phyloP scores from a whole-genome alignment of 2,888 invertebrate species.

The Drosophila affinis region DNA sequence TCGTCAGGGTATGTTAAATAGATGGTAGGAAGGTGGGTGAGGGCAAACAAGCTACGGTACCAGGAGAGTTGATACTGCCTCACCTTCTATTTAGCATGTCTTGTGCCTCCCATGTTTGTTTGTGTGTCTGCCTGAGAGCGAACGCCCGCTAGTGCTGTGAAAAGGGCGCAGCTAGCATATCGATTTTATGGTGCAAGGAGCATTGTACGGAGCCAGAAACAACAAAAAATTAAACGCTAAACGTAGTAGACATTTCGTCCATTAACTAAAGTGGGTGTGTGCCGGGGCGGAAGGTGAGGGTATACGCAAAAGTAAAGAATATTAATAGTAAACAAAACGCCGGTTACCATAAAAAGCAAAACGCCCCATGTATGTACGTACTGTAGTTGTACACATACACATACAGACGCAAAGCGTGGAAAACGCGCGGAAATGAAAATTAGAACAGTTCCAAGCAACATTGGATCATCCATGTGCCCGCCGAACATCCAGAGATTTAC shows the following conservation, averaged over 20 bases:
- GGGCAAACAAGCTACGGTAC: background rate
- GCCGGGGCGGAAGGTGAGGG: background rate
- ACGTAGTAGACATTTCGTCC: conserved; percentile 37
- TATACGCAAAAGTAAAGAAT: conserved; percentile 12
- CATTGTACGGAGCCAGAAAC: conserved; percentile 44
- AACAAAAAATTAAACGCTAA: conserved; percentile 38
- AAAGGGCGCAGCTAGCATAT: conserved; percentile 73
- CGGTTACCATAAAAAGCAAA: conserved; percentile 48
- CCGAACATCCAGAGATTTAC: background rate
- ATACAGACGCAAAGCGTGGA: background rate
- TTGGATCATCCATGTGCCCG: background rate
- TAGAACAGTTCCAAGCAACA: conserved; percentile 54
- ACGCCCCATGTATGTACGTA: background rate
- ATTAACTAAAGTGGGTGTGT: background rate
- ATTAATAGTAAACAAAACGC: conserved; percentile 56
- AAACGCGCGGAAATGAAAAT: conserved; percentile 66
- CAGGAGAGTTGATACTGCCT: background rate
- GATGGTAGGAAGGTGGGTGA: background rate
- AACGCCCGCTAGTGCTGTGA: conserved; percentile 55
- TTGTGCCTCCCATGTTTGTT: conserved; percentile 8
- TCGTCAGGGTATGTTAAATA: background rate
- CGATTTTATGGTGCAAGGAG: conserved; percentile 57
- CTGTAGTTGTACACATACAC: conserved; percentile 10
- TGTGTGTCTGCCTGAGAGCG: conserved; percentile 11
- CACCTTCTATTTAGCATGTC: background rate